A percentile compares a stretch with the other conserved stretches of the same genome.
Evolutionary conservation across 2,113 vertebrate species (phyloP).

Genomic region (Pelobates fuscus): DNA sequence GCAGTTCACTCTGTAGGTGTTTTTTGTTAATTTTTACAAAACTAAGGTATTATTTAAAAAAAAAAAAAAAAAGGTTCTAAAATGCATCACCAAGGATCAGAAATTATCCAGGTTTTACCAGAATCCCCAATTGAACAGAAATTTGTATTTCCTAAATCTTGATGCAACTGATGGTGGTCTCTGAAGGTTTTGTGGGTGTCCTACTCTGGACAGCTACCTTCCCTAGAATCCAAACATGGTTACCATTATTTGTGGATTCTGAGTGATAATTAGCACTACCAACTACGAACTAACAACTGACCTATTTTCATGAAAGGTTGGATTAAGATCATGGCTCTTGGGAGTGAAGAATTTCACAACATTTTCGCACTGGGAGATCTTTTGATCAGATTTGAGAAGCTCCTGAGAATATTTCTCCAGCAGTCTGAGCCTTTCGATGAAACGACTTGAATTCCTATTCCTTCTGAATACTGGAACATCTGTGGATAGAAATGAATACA

Average conservation of each 20-base stretch:
- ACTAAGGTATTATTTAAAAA: too few relatives aligned
- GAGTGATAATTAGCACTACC: too few relatives aligned
- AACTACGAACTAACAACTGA: conserved; percentile 59
- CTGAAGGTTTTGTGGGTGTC: background rate
- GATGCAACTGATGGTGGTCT: background rate
- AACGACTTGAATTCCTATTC: conserved; percentile 32
- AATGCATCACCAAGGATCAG: too few relatives aligned
- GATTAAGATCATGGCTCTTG: conserved; percentile 75
- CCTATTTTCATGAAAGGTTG: conserved; percentile 81
- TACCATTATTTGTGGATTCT: too few relatives aligned
- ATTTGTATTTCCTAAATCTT: too few relatives aligned
- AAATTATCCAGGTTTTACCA: too few relatives aligned
- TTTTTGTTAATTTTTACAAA: too few relatives aligned
- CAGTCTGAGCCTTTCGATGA: conserved; percentile 67
- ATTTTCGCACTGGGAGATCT: conserved; percentile 65
- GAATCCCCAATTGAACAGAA: too few relatives aligned
- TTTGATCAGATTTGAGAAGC: conserved; percentile 63
- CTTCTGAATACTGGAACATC: conserved; percentile 20
- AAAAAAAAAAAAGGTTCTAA: too few relatives aligned
- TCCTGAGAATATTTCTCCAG: conserved; percentile 74
- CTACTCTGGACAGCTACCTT: too few relatives aligned
- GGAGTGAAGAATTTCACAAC: conserved; percentile 79
- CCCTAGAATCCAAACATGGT: too few relatives aligned
- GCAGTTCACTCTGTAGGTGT: too few relatives aligned
- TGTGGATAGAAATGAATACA: background rate